Percentiles rank a stretch among this genome's conserved stretches.
These are phyloP conservation scores for Poecilia picta DNA, from an alignment of 2,797 vertebrate genomes.

Conservation along the genomic window DNA sequence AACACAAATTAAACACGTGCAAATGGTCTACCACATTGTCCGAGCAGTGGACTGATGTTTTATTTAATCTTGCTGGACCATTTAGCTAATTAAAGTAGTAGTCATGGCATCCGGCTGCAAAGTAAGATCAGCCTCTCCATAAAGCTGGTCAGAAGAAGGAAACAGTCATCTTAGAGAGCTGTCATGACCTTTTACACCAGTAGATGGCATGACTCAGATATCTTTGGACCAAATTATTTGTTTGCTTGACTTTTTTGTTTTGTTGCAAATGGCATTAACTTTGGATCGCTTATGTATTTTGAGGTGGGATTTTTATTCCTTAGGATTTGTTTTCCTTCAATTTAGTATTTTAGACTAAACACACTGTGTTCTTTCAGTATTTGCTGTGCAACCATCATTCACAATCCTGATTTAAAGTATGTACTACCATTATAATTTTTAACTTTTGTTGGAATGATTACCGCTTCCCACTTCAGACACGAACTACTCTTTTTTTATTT, in stretches of 20 bases:
- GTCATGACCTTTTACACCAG: background rate
- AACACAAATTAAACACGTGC: background rate
- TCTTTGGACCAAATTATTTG: background rate
- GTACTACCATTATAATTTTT: too few species aligned
- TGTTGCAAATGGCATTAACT: background rate
- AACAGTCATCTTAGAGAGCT: background rate
- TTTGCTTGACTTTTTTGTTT: background rate
- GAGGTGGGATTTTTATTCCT: background rate
- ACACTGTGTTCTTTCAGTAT: background rate
- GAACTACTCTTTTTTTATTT: background rate
- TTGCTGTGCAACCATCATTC: background rate
- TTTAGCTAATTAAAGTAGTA: background rate
- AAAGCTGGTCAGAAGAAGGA: background rate
- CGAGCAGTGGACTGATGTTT: background rate
- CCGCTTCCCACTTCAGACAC: too few species aligned
- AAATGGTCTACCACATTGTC: background rate
- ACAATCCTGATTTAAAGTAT: too few species aligned
- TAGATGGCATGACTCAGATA: background rate
- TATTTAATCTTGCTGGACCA: background rate
- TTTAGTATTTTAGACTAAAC: background rate
- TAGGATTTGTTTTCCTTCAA: background rate
- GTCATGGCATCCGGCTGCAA: background rate
- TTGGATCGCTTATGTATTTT: background rate
- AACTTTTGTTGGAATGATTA: too few species aligned
- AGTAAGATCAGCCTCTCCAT: background rate